These are phyloP conservation scores for Solen grandis DNA, from an alignment of 1,140 invertebrate genomes.

Conservation along the genomic window DNA sequence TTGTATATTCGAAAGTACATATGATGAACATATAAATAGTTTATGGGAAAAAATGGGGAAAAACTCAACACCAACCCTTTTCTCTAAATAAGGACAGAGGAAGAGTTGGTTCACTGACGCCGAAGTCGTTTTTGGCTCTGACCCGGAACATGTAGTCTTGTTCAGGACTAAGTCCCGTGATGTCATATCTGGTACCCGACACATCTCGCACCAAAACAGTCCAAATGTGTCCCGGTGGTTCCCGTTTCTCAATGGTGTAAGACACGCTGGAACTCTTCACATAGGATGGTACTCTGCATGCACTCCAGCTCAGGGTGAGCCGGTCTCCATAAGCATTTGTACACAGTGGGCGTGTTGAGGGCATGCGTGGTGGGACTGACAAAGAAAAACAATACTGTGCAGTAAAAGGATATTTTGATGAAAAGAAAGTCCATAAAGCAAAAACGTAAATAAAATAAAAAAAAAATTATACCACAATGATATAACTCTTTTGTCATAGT, in stretches of 20 bases:
- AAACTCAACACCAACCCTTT: slow-evolving; percentile 71
- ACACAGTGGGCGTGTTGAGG: slow-evolving; percentile 91
- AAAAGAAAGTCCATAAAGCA: too few relatives aligned
- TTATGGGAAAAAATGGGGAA: too few relatives aligned
- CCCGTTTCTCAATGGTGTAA: slow-evolving; percentile 71
- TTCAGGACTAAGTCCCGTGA: slow-evolving; percentile 65
- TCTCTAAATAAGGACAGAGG: slow-evolving; percentile 78
- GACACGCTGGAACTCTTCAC: slow-evolving; percentile 60
- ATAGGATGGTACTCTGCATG: slow-evolving; percentile 84
- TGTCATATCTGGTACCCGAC: slow-evolving; percentile 60
- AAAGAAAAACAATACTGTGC: slow-evolving; percentile 67
- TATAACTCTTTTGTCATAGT: too few relatives aligned
- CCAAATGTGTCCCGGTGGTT: slow-evolving; percentile 69
- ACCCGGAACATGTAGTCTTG: slow-evolving; percentile 93
- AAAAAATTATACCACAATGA: too few relatives aligned
- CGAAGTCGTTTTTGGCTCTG: slow-evolving; percentile 94
- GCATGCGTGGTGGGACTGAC: slow-evolving; percentile 87
- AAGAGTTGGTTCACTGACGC: slow-evolving; percentile 77
- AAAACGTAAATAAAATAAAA: too few relatives aligned
- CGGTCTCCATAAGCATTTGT: slow-evolving; percentile 91
- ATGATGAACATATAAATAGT: too few relatives aligned
- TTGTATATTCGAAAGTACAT: too few relatives aligned
- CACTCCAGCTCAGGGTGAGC: slow-evolving; percentile 92
- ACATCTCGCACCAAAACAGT: slow-evolving; percentile 59
- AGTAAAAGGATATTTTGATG: not conserved